Evolutionary conservation across 2,888 invertebrate species (phyloP).

Genomic region (Drosophila bunnanda): DNA sequence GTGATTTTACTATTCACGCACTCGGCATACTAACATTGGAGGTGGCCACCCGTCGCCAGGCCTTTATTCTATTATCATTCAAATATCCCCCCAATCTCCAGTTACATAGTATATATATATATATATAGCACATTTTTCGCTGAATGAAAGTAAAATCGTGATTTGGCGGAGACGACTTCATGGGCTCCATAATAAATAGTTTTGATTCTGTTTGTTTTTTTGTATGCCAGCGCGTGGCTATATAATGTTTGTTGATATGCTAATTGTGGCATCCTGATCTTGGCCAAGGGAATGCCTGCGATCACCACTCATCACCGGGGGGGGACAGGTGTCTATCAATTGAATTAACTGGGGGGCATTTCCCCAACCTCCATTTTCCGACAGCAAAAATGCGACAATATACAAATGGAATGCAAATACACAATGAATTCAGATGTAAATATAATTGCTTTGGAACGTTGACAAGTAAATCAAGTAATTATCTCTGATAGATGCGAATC

Average conservation of each 20-base stretch:
- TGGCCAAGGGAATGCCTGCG: constrained; percentile 11
- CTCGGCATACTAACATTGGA: constrained; percentile 37
- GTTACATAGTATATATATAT: constrained; percentile 33
- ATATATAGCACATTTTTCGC: constrained; percentile 47
- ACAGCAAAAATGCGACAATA: constrained; percentile 28
- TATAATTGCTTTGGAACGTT: constrained; percentile 62
- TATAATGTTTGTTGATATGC: constrained; percentile 35
- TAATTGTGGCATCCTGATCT: constrained; percentile 30
- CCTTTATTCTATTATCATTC: constrained; percentile 20
- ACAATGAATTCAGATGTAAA: constrained; percentile 52
- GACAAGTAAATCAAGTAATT: constrained; percentile 69
- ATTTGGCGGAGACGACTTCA: constrained; percentile 7
- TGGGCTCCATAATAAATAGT: constrained; percentile 38
- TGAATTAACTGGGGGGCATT: constrained; percentile 46
- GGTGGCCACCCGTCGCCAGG: not conserved
- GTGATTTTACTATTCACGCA: constrained; percentile 49
- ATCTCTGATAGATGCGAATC: constrained; percentile 55
- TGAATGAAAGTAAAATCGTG: constrained; percentile 65
- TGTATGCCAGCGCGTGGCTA: constrained; percentile 29
- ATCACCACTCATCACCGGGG: constrained; percentile 23
- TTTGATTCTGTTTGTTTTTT: not conserved
- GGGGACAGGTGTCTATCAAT: constrained; percentile 51
- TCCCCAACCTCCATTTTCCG: constrained; percentile 11
- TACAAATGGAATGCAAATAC: constrained; percentile 8
- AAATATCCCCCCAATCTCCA: constrained; percentile 40